Base-by-base conservation (phyloP, 2,797 vertebrate genomes). In the Geranospiza caerulescens region DNA sequence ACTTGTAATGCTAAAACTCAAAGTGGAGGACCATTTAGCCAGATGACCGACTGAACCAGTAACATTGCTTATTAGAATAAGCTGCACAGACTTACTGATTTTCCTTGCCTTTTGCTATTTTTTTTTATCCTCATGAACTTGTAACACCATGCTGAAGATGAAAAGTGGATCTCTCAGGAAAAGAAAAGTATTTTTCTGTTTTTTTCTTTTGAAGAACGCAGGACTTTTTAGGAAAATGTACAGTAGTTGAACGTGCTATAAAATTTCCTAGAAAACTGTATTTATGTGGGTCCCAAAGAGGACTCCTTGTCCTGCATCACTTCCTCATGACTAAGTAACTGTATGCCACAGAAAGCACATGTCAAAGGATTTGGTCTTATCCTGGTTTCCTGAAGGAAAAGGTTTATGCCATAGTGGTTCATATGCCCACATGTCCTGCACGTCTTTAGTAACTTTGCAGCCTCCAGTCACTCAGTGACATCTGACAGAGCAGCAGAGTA, bases 371-470 rank as follows among this genome's bases (percentile, higher is more conserved):
- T 70, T 84, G 13, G 5, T 64, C 15, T 75, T 48, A 68, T 22
- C 10, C 27, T 80, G 25, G 31, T 76, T 90, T 87, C 34, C 59
- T 48, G 44, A 75, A 83, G 56, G 22, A 56, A 75, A 62, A 27
- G 5, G 3, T 60, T 90, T 71, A 29, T 58, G 52, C 63, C 22
- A 31, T 17, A 75, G n/a, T 66, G 25, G 40, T 63, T 78, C 33
- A 42, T 73, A 18, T 15, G 9, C 2, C 1, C 14, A 27, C 1
- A 0, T 55, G 38, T 34, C 27, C 58, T 67, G n/a, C 15, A 27
- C n/a, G 14, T 72, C 27, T 36, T 44, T 25, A 38, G 31, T 48
- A 56, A 67, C 23, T 58, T 62, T 33, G 38, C 38, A 58, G 31
- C 23, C 21, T 56, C 34, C 18, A 31, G 23, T 27, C 34, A 26